Evolutionary conservation across 2,113 vertebrate genomes (phyloP).

Genomic region (Bujurquina vittata): DNA sequence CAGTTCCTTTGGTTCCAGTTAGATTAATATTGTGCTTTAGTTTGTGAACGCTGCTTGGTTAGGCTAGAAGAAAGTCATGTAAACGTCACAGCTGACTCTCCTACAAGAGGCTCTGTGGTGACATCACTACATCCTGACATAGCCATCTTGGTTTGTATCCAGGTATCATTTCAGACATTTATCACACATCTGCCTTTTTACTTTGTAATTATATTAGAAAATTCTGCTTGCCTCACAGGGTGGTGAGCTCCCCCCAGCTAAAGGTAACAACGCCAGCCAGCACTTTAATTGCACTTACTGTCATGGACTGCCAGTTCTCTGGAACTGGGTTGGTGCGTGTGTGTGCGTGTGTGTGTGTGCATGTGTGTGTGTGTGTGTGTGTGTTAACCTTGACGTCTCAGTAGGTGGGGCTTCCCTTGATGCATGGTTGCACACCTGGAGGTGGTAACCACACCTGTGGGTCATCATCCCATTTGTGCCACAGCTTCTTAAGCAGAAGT

Average conservation of each 20-base stretch:
- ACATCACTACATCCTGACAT: neutral
- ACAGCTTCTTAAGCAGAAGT: no score
- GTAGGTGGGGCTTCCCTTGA: no score
- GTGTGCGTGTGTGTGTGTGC: no score
- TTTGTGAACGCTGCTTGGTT: neutral
- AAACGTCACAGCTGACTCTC: neutral
- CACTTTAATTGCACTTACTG: neutral
- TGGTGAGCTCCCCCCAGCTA: neutral
- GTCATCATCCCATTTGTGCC: no score
- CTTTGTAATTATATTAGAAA: neutral
- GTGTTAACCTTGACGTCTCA: no score
- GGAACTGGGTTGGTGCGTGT: no score
- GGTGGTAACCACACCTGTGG: no score
- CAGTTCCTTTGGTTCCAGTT: neutral
- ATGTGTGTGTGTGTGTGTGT: no score
- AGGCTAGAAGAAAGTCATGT: neutral
- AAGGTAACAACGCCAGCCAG: neutral
- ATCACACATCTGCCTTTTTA: neutral
- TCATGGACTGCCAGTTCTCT: no score
- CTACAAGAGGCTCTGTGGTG: neutral
- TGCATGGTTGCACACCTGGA: no score
- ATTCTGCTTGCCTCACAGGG: neutral
- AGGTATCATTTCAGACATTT: no score
- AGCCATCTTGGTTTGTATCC: neutral
- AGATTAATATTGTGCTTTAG: neutral